Evolutionary conservation across 2,113 vertebrate genomes (phyloP), one percentile per base, ranked within the genome.

Genomic region (Trochalopteron elliotii): DNA sequence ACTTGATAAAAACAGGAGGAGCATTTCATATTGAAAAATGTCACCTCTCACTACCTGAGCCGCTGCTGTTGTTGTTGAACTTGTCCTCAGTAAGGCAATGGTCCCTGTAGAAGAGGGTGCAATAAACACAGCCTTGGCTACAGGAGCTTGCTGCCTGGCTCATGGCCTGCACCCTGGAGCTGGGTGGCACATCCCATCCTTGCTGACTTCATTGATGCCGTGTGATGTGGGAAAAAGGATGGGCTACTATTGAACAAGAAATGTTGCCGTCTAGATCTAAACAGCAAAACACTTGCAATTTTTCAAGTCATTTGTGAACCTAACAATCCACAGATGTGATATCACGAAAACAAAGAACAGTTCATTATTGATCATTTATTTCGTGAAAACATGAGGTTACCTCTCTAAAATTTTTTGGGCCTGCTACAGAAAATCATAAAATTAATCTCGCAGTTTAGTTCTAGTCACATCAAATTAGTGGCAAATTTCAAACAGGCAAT

Each of bases 201-300:
- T 55, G 39, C 84, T 88, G 89, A 95, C 78, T 88, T 83, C 56
- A 67, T 52, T 0, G 0, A 12, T 0, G 0, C 13, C 30, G 44
- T 39, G 37, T 6, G 21, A 22, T 83, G 47, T 39, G 56, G 33
- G 67, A 61, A 78, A 81, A 81, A 78, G 37, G 31, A 40, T 22
- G 56, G 83, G 49, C 18, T 83, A 6, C 44, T 67, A 3, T 1
- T 35, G 27, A 42, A 74, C 44, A 56, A 77, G 74, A 50, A 82
- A 7, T 23, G 4, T n/a, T 82, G 31, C 31, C 53, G 80, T 92
- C 56, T 83, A 31, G 12, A 59, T 44, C 53, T 52, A 35, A 87
- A 27, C 13, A 63, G 15, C n/a, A 81, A 83, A 91, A 40, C 18
- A 24, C 5, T 52, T 55, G 19, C 12, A 80, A 25, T 59, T 63